A percentile compares a stretch with the other conserved stretches of the same genome.
Evolutionary conservation across 2,888 invertebrate species (phyloP).

Genomic region (Netelia fuscicornis): DNA sequence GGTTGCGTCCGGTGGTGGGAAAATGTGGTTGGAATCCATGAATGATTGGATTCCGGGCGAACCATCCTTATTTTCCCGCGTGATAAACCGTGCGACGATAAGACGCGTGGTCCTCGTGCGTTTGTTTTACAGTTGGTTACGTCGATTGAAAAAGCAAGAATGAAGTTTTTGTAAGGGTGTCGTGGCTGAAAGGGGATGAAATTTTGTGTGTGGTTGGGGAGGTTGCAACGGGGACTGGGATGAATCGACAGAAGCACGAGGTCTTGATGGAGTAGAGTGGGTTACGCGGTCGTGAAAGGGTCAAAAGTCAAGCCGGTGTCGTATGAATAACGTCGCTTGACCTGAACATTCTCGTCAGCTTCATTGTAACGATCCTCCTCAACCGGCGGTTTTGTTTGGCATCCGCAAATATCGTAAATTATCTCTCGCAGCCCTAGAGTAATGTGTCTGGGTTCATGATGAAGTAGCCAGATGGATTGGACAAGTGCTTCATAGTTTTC

Average conservation of each 20-base stretch:
- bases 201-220: background rate
- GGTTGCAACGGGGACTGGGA: background rate
- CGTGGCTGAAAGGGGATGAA: background rate
- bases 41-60: conserved; percentile 36
- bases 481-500: no score
- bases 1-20: background rate
- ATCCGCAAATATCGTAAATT: background rate
- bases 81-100: conserved; percentile 29
- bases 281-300: conserved; percentile 33
- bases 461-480: no score
- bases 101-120: conserved; percentile 6
- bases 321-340: conserved; percentile 26
- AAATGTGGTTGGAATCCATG: conserved; percentile 18
- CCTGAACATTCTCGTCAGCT: background rate
- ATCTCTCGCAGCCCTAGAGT: background rate
- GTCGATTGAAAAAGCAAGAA: conserved; percentile 20
- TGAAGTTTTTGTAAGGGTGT: background rate
- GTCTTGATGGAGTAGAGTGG: conserved; percentile 16
- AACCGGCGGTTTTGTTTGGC: background rate
- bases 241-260: conserved; percentile 41
- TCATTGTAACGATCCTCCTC: background rate
- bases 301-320: conserved; percentile 22
- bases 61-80: conserved; percentile 38
- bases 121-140: conserved; percentile 28
- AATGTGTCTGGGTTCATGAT: no score